Evolutionary conservation across 1,140 invertebrate species (phyloP).

Genomic region (Trichomalopsis sarcophagae): DNA sequence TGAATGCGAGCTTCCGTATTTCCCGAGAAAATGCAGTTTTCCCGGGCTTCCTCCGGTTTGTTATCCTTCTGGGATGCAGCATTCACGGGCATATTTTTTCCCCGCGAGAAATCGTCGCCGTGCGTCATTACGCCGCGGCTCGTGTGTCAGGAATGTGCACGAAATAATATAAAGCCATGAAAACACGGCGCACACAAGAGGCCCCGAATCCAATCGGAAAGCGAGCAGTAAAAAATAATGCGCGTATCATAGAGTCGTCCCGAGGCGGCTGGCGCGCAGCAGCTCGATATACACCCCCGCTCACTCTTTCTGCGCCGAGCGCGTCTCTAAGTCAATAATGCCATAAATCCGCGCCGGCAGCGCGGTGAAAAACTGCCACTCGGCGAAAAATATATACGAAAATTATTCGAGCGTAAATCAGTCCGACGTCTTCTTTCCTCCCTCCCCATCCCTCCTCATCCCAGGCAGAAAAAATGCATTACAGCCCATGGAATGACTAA

Average conservation of each 20-base stretch:
- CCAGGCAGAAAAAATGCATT: neutral
- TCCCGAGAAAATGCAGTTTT: slow-evolving; percentile 12
- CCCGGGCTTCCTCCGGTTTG: neutral
- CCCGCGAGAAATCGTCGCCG: too few relatives aligned
- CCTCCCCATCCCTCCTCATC: neutral
- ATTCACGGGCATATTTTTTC: too few relatives aligned
- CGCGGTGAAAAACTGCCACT: slow-evolving; percentile 29
- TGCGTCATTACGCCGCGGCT: too few relatives aligned
- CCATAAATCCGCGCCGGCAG: slow-evolving; percentile 33
- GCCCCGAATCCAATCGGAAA: neutral
- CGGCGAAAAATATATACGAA: slow-evolving; percentile 36
- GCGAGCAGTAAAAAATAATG: neutral
- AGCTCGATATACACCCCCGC: neutral
- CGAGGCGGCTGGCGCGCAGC: too few relatives aligned
- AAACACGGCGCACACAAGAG: neutral
- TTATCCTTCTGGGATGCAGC: neutral
- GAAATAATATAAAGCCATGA: neutral
- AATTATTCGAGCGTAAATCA: slow-evolving; percentile 39
- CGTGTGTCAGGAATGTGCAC: too few relatives aligned
- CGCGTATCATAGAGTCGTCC: neutral
- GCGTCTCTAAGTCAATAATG: slow-evolving; percentile 41
- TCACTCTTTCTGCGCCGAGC: neutral
- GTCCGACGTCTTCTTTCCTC: neutral
- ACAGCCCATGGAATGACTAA: slow-evolving; percentile 38
- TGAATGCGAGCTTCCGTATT: slow-evolving; percentile 20